Conservation (phyloP, 2,888 invertebrate genomes). For the Cheilosia scutellata region DNA sequence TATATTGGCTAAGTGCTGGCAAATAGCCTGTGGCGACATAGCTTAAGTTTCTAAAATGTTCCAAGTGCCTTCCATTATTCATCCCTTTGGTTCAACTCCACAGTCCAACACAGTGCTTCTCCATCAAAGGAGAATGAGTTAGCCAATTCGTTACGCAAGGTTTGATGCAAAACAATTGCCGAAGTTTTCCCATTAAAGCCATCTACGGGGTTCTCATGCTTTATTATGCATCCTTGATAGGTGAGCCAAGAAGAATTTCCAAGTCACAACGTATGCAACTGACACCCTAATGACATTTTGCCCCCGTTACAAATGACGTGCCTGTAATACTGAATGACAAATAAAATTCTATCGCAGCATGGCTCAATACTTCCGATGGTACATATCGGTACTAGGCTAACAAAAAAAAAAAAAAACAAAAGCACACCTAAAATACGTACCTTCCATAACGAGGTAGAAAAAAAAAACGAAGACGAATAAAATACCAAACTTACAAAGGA, state of each 20-base stretch:
- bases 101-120: background rate
- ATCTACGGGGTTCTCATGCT: conserved; percentile 17
- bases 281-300: conserved; percentile 68
- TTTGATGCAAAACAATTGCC: conserved; percentile 57
- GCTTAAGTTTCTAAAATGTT: conserved; percentile 49
- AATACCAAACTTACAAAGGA: conserved; percentile 52
- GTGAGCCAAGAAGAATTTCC: conserved; percentile 16
- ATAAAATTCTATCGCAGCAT: conserved; percentile 47
- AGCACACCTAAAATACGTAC: conserved; percentile 25
- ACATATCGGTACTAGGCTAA: conserved; percentile 1
- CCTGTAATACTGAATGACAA: conserved; percentile 49
- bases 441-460: conserved; percentile 25
- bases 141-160: conserved; percentile 63
- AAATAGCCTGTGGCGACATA: conserved; percentile 63
- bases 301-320: conserved; percentile 56
- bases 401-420: conserved; percentile 10
- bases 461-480: conserved; percentile 3
- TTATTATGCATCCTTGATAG: conserved; percentile 42
- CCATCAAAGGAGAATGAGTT: conserved; percentile 23
- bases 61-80: conserved; percentile 29
- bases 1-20: conserved; percentile 56
- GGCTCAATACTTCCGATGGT: conserved; percentile 49
- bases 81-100: conserved; percentile 6
- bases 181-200: conserved; percentile 67
- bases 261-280: conserved; percentile 57